Base-by-base conservation (phyloP, 2,888 invertebrate species). In the Heteromurus nitidus region DNA sequence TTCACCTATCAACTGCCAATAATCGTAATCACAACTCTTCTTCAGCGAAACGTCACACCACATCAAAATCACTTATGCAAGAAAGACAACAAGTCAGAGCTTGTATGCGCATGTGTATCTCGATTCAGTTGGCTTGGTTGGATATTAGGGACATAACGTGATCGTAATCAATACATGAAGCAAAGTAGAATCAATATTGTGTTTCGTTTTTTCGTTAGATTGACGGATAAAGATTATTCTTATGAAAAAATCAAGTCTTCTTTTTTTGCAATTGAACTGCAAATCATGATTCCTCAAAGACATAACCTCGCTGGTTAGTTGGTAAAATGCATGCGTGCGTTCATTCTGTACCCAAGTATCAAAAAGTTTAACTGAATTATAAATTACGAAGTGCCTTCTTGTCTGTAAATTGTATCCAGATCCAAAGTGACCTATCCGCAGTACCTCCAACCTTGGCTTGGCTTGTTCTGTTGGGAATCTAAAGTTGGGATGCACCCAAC, bases 1-100 rank as follows among this genome's bases (percentile, higher is more conserved):
- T n/a, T n/a, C n/a, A n/a, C n/a, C 68, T 53, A 42, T 70, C 70
- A 70, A 70, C 58, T 58, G 42, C 13, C 55, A 26, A 60, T 58
- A 58, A 70, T 70, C 42, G 16, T 70, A 55, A 70, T 70, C 58
- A 60, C 55, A 70, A 42, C 42, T 70, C 42, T 58, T 70, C 58
- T 58, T 13, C 20, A 36, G 44, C 58, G 44, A 70, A 70, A 70
- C 70, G 70, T 60, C 70, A 70, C 58, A 58, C 70, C 70, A 70
- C 70, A 70, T 58, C 58, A 58, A 70, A 70, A 70, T 70, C 70
- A 70, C 70, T 70, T 70, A 70, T 69, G 68, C 55, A 69, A 22
- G 42, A n/a, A n/a, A n/a, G n/a, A n/a, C n/a, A n/a, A n/a, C 30
- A 9, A 64, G 36, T 64, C 31, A 5, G 9, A 1, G 3, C 11